A percentile compares a stretch with the other conserved stretches of the same genome.
Evolutionary conservation across 2,888 invertebrate genomes (phyloP).

Genomic region (Electrophaes corylata): DNA sequence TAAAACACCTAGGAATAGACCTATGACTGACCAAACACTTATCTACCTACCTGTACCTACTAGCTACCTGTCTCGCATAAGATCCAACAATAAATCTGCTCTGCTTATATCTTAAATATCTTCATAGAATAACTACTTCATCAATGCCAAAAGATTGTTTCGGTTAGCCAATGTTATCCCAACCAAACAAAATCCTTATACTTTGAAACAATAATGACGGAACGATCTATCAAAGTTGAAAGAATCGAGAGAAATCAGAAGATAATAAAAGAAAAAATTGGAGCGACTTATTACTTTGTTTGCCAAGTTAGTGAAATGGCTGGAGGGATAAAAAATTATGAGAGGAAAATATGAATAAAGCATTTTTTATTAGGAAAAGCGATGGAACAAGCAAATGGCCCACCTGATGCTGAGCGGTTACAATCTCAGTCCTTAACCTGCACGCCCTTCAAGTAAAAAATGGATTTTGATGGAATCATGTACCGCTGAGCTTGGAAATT

Average conservation of each 20-base stretch:
- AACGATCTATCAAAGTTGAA: slow-evolving; percentile 51
- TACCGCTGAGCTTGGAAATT: slow-evolving; percentile 32
- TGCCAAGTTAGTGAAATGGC: slow-evolving; percentile 35
- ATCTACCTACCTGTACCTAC: too few relatives aligned
- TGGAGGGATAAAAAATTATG: slow-evolving; percentile 29
- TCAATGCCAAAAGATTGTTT: slow-evolving; percentile 33
- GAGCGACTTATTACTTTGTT: slow-evolving; percentile 29
- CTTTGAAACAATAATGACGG: slow-evolving; percentile 47
- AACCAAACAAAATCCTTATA: slow-evolving; percentile 42
- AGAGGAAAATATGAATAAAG: slow-evolving; percentile 16
- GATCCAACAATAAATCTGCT: slow-evolving; percentile 13
- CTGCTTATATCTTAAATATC: slow-evolving; percentile 10
- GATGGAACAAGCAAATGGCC: too few relatives aligned
- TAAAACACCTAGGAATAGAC: too few relatives aligned
- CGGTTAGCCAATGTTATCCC: slow-evolving; percentile 40
- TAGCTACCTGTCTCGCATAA: slow-evolving; percentile 12
- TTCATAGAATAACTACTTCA: slow-evolving; percentile 13
- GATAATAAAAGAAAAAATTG: slow-evolving; percentile 34
- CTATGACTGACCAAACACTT: too few relatives aligned
- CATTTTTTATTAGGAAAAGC: background rate
- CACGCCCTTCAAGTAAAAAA: too few relatives aligned
- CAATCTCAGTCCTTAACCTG: too few relatives aligned
- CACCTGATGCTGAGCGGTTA: slow-evolving; percentile 7
- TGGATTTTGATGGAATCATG: slow-evolving; percentile 29
- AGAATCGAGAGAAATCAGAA: slow-evolving; percentile 39